These are phyloP conservation scores for Chrosomus eos DNA, from an alignment of 2,797 vertebrate genomes.

Conservation along the genomic window DNA sequence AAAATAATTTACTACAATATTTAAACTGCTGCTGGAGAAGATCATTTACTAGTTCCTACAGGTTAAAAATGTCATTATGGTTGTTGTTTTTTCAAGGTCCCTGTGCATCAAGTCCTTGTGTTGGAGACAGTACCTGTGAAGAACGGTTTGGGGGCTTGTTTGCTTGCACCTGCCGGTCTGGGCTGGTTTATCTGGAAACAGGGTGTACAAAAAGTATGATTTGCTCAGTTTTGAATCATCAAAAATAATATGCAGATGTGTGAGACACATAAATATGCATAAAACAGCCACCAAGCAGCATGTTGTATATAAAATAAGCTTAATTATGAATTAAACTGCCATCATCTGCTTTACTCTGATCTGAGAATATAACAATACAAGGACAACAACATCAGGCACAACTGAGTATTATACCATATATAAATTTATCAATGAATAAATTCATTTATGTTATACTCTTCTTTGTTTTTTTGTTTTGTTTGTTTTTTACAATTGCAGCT, in stretches of 20 bases:
- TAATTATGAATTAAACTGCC: neutral
- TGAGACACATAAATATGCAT: neutral
- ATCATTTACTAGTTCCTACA: neutral
- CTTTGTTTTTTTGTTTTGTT: neutral
- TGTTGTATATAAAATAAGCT: neutral
- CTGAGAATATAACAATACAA: neutral
- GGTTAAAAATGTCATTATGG: neutral
- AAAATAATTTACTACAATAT: neutral
- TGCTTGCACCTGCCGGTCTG: conserved; percentile 43
- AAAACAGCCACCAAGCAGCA: neutral
- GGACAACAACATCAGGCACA: neutral
- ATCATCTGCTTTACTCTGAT: neutral
- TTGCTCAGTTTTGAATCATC: neutral
- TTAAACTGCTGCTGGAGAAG: neutral
- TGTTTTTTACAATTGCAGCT: conserved; percentile 28
- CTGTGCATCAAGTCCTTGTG: conserved; percentile 32
- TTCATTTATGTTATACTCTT: neutral
- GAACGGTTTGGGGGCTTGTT: neutral
- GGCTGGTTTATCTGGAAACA: neutral
- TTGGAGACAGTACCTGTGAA: conserved; percentile 26
- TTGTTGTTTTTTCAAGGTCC: neutral
- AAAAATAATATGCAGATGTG: neutral
- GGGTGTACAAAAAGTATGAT: conserved; percentile 32
- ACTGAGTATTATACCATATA: neutral
- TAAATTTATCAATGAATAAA: neutral